These are phyloP conservation scores for Synergus japonicus DNA, from an alignment of 2,888 invertebrate species.

Conservation along the genomic window DNA sequence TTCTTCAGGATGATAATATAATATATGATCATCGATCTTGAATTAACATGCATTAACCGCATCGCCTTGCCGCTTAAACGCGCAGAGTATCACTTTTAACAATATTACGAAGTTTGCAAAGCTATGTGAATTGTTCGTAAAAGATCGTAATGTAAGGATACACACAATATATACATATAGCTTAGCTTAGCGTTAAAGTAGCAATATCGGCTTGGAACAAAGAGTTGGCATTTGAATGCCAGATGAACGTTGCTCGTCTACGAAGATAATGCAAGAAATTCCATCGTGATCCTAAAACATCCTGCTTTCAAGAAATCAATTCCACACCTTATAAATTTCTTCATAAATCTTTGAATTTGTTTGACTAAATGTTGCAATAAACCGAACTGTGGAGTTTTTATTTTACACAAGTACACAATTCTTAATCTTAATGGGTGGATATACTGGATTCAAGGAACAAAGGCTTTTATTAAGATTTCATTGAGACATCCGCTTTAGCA, in stretches of 20 bases:
- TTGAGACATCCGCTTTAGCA: background rate
- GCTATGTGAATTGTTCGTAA: background rate
- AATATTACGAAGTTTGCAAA: background rate
- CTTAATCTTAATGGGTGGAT: no score
- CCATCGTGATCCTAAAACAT: slow-evolving; percentile 13
- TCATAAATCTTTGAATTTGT: background rate
- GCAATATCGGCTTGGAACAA: slow-evolving; percentile 29
- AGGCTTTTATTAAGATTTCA: background rate
- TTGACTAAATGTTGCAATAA: background rate
- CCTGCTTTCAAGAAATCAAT: background rate
- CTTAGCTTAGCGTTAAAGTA: slow-evolving; percentile 17
- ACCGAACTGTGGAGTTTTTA: no score
- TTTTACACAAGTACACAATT: no score
- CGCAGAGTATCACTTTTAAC: background rate
- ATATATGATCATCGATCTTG: background rate
- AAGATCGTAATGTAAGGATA: background rate
- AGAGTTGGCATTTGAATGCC: slow-evolving; percentile 41
- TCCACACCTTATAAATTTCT: background rate
- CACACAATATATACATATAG: background rate
- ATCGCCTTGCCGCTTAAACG: background rate
- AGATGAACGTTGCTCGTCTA: slow-evolving; percentile 32
- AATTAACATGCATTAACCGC: background rate
- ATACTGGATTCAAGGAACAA: background rate
- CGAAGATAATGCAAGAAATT: slow-evolving; percentile 19
- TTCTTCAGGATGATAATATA: background rate